Base-by-base conservation (phyloP, 2,888 invertebrate genomes). In the Melinaea menophilus region DNA sequence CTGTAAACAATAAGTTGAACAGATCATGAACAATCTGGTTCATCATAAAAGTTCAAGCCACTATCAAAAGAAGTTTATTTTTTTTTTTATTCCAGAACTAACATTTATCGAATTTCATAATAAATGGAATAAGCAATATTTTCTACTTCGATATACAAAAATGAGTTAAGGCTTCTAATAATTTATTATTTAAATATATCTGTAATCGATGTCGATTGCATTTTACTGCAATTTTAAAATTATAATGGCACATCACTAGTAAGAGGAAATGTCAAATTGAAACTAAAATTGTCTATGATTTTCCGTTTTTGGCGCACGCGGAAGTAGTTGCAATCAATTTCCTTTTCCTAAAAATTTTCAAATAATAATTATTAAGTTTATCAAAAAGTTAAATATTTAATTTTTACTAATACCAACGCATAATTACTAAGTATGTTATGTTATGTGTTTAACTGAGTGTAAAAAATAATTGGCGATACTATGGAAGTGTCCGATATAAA, bases 401-500 rank as follows among this genome's bases (percentile, higher is more conserved):
- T 48, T 12, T 11, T 35, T 22, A 33, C 3, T 35, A 9, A 35
- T 48, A 7, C 3, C 7, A 5, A 35, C 12, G 13, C 3, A 34
- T 4, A 9, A 4, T 13, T 13, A 48, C 11, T 2, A n/a, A 11
- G 5, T 11, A 13, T 33, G 1, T 11, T 33, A 48, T 62, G 55
- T 54, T 31, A 13, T 59, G 45, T 57, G 46, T 35, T 54, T 59
- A 56, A 34, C 34, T 41, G 51, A 58, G 13, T 58, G 37, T 9
- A 41, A 47, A 11, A 59, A 57, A 48, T 45, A 47, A 5, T 46
- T 35, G 34, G 33, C 48, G 11, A 31, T 54, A 75, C 68, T 61
- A 90, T 90, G 90, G 90, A 90, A 71, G 88, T 88, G 63, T 73
- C 86, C 1, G 90, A 90, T 74, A 76, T 90, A 61, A 86, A 76